These are phyloP conservation scores for Calephelis virginiensis DNA, from an alignment of 1,140 invertebrate genomes.

Conservation along the genomic window DNA sequence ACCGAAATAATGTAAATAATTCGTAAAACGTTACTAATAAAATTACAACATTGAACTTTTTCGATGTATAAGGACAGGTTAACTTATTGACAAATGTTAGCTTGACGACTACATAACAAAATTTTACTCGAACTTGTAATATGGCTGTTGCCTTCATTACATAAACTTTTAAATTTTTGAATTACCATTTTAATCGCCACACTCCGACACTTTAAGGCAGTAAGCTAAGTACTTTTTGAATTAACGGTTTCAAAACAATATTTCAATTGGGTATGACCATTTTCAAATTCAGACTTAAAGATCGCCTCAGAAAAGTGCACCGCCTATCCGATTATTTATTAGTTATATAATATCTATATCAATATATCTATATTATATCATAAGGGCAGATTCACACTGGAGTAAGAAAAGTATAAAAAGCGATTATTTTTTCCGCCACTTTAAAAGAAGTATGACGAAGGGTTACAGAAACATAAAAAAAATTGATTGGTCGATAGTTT, in stretches of 20 bases:
- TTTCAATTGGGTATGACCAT: neutral
- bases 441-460: too few relatives aligned
- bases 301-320: conserved; percentile 32
- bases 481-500: too few relatives aligned
- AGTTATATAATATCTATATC: conserved; percentile 44
- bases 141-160: too few relatives aligned
- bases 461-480: too few relatives aligned
- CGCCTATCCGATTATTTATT: conserved; percentile 37
- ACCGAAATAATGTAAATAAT: too few relatives aligned
- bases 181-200: neutral
- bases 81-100: too few relatives aligned
- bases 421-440: too few relatives aligned
- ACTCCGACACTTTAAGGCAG: neutral
- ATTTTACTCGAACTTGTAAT: too few relatives aligned
- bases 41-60: too few relatives aligned
- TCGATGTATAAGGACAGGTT: too few relatives aligned
- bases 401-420: neutral
- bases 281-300: neutral
- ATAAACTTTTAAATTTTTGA: neutral
- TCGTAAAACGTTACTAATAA: too few relatives aligned
- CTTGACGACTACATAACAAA: too few relatives aligned
- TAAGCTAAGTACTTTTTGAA: neutral
- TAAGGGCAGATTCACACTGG: conserved; percentile 31
- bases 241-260: neutral
- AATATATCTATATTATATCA: conserved; percentile 56